These are phyloP conservation scores for Suncus etruscus DNA, from an alignment of 2,113 vertebrate species.

Conservation along the genomic window DNA sequence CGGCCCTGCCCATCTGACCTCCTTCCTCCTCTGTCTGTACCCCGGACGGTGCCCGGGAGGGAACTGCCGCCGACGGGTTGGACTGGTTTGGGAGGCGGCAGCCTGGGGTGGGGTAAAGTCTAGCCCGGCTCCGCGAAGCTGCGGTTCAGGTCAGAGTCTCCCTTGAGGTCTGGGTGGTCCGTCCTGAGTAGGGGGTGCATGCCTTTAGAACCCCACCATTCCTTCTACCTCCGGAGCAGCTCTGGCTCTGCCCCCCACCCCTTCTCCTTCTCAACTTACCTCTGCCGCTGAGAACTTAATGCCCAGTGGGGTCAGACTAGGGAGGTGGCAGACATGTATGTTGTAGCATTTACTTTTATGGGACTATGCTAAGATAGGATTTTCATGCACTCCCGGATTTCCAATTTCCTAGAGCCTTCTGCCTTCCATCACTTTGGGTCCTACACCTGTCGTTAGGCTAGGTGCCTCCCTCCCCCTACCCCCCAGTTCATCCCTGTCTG, in stretches of 20 bases:
- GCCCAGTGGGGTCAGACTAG: neutral
- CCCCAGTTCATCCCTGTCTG: neutral
- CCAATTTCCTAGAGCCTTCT: neutral
- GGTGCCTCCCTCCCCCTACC: neutral
- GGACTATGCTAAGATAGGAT: conserved; percentile 3
- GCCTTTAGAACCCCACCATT: neutral
- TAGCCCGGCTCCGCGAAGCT: conserved; percentile 4
- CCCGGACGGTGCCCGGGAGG: conserved; percentile 8
- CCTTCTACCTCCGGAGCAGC: neutral
- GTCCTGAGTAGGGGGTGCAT: neutral
- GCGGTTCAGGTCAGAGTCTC: conserved; percentile 10
- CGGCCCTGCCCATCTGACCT: conserved; percentile 59
- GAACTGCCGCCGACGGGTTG: conserved; percentile 60
- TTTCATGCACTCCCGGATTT: neutral
- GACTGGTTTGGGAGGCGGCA: conserved; percentile 77
- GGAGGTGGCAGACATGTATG: too few relatives aligned
- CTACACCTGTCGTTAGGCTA: neutral
- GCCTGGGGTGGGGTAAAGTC: conserved; percentile 51
- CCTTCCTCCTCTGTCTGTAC: conserved; percentile 56
- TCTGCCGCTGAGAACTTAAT: neutral
- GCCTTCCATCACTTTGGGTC: neutral
- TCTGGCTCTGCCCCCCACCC: neutral
- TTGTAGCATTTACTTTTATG: neutral
- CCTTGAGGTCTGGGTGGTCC: neutral
- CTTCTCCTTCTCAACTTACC: neutral